Base-by-base conservation (phyloP, 2,888 invertebrate genomes). In the Sesia bembeciformis region DNA sequence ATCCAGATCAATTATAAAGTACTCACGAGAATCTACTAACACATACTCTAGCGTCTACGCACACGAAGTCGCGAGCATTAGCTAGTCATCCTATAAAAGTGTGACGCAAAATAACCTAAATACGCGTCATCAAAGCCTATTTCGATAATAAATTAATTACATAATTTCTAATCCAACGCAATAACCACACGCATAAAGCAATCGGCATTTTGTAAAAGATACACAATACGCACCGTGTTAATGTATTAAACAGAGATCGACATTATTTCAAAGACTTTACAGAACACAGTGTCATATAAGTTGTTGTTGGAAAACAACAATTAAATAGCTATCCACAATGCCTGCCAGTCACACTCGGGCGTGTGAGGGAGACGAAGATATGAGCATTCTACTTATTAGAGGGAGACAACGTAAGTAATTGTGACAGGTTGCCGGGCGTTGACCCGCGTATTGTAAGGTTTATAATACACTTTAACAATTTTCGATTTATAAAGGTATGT, bases 351-450 rank as follows among this genome's bases (percentile, higher is more conserved):
- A 59, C 70, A 69, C 53, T 62, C 58, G 57, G 61, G 54, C 57
- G 56, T 40, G 59, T 49, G 64, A 76, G 54, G 54, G 64, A 60
- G 66, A 72, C 54, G 62, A 60, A 52, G 54, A 60, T 62, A 51
- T 4, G 38, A 55, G 54, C 55, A 58, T 57, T 51, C 4, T 51
- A 54, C 39, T 39, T 23, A 62, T 41, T 57, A 58, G 61, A 68
- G 56, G 55, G 60, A 54, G 64, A 63, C 60, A 60, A 54, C 50
- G 52, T 61, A 60, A 60, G 59, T 60, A 59, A 62, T 59, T 66
- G 62, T 66, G 72, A 71, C 76, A 71, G 75, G 72, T 76, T 68
- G 65, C 59, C 60, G 78, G 72, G 64, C 73, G 60, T 59, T 64
- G 70, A 69, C 67, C 69, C 60, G 57, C 46, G 60, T 58, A 64